Base-by-base conservation (phyloP, 2,113 vertebrate species). In the Daubentonia madagascariensis region DNA sequence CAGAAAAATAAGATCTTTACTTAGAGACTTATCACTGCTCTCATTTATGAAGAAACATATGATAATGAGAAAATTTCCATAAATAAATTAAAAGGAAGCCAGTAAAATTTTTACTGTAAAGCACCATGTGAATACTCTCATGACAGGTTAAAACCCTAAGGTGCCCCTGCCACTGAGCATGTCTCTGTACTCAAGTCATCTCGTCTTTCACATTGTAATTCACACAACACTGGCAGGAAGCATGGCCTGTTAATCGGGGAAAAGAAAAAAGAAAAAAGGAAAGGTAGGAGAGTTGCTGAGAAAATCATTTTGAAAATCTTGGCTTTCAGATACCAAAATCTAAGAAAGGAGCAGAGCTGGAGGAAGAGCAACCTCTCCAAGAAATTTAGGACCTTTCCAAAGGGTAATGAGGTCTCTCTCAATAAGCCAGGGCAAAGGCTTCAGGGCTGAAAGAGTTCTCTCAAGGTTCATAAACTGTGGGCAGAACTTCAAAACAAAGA, bases 181-280 rank as follows among this genome's bases (percentile, higher is more conserved):
- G 8, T 79, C n/a, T 72, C 1, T 50, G 8, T 32, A 28, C 6
- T 12, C 9, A 73, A 73, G 3, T 0, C 2, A 25, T 8, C 10
- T 50, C 4, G 20, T 89, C 14, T 40, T 37, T 65, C 18, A 94
- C 18, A 14, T 86, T 91, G 8, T 59, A 67, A 72, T 65, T 72
- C 0, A 45, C 14, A 59, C 45, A 73, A 13, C 18, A 75, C 14
- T 81, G 14, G 28, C 0, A 37, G 8, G 3, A 30, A 17, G 35
- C n/a, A 81, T 45, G 59, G 57, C 45, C 76, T 3, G 4, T 22
- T 67, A 57, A 13, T 63, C 18, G 72, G 28, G 37, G 22, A 57
- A 2, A 57, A 20, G 22, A 22, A 20, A 7, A 23, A 52, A 28
- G 23, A 78, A 40, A 67, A 37, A 6, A 11, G 8, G 35, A 72